Conservation (phyloP, 2,797 vertebrate genomes). For the Taenioides sp. region DNA sequence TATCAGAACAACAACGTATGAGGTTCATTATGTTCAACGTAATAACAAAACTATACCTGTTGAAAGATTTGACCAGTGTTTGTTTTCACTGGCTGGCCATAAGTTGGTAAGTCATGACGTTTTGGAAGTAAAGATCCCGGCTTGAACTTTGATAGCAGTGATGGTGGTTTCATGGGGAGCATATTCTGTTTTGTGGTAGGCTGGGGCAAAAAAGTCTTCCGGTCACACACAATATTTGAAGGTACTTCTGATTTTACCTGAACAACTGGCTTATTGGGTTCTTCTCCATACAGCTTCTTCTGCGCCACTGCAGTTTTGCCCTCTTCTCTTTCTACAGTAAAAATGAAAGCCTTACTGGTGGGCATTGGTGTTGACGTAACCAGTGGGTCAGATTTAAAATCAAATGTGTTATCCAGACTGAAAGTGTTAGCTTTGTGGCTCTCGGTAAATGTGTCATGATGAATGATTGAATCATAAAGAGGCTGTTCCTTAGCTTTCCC, state of each 20-base stretch:
- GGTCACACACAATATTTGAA: slow-evolving; percentile 43
- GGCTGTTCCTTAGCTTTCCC: slow-evolving; percentile 11
- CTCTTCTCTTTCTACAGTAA: background rate
- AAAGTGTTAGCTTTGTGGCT: slow-evolving; percentile 31
- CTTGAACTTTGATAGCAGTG: slow-evolving; percentile 46
- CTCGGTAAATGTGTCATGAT: slow-evolving; percentile 15
- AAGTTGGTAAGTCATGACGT: background rate
- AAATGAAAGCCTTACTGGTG: slow-evolving; percentile 22
- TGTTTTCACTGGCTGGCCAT: slow-evolving; percentile 35
- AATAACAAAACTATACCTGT: slow-evolving; percentile 28
- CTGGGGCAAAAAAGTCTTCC: slow-evolving; percentile 46
- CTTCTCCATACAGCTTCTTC: slow-evolving; percentile 46
- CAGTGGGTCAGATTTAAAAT: slow-evolving; percentile 30
- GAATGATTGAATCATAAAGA: slow-evolving; percentile 12
- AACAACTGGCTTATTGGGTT: slow-evolving; percentile 1
- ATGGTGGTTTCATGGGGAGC: slow-evolving; percentile 29
- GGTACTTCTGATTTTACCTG: slow-evolving; percentile 7
- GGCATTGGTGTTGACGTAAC: slow-evolving; percentile 67
- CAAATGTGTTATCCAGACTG: slow-evolving; percentile 54
- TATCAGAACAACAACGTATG: background rate
- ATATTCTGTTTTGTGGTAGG: slow-evolving; percentile 23
- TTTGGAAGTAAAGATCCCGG: slow-evolving; percentile 12
- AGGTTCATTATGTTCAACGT: background rate
- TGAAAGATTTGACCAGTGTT: slow-evolving; percentile 14
- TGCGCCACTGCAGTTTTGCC: slow-evolving; percentile 9